Conservation (phyloP, 2,888 invertebrate genomes). For the Lasioglossum pauxillum region DNA sequence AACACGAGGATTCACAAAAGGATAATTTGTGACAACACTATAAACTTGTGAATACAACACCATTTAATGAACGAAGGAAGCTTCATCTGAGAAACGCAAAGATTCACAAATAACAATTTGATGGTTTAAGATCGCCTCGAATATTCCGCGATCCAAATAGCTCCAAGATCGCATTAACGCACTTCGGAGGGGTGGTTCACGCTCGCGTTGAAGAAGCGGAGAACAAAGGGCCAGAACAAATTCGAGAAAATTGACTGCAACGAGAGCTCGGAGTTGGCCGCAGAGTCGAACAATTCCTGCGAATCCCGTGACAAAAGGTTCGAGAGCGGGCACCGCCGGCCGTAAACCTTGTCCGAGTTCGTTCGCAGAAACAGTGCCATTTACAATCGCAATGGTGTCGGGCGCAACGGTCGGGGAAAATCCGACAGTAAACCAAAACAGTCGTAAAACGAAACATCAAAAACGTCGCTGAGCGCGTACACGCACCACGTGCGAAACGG, state of each 20-base stretch:
- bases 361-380: conserved; percentile 36
- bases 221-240: conserved; percentile 15
- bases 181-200: not conserved
- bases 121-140: not conserved
- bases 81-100: not conserved
- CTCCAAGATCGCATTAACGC: not conserved
- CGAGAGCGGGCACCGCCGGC: conserved; percentile 5
- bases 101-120: not conserved
- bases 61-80: not conserved
- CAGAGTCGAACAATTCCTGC: not conserved
- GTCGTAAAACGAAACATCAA: conserved; percentile 60
- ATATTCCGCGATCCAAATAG: not conserved
- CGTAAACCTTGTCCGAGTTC: conserved; percentile 31
- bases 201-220: not conserved
- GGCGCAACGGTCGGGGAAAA: conserved; percentile 49
- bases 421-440: conserved; percentile 67
- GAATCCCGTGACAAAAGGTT: conserved; percentile 34
- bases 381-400: conserved; percentile 44
- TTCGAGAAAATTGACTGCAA: conserved; percentile 14
- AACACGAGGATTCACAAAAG: not conserved
- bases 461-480: conserved; percentile 41
- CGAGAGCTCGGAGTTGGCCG: not conserved
- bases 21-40: too few relatives aligned
- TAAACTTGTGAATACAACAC: not conserved
- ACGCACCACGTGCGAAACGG: conserved; percentile 73